phyloP scores from a whole-genome alignment of 2,888 invertebrate species.

The Sepiola atlantica region DNA sequence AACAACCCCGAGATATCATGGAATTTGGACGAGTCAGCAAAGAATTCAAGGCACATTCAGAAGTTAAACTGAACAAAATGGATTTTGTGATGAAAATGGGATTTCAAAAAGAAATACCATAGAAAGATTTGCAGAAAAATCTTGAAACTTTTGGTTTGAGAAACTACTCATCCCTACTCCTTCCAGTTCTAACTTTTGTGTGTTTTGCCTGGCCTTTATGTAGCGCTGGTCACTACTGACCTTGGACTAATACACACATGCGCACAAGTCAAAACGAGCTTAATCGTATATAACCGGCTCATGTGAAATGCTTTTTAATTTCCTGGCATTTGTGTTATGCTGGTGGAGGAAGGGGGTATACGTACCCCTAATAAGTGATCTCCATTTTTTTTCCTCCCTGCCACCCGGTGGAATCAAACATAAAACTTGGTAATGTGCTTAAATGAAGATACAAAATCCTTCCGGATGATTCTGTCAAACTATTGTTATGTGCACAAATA shows the following conservation, averaged over 20 bases:
- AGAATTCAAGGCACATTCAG: constrained; percentile 78
- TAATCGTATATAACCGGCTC: background rate
- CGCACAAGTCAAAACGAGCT: background rate
- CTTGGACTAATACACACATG: background rate
- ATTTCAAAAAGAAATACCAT: constrained; percentile 49
- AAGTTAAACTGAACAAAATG: constrained; percentile 56
- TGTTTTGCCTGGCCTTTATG: constrained; percentile 5
- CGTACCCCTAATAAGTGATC: background rate
- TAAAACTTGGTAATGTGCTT: background rate
- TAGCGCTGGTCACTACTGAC: constrained; percentile 20
- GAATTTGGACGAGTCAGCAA: constrained; percentile 91
- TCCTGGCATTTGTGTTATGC: background rate
- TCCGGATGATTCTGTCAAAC: background rate
- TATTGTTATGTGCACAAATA: background rate
- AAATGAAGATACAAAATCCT: background rate
- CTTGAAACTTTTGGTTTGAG: background rate
- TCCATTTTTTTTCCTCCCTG: background rate
- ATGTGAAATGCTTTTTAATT: background rate
- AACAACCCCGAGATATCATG: constrained; percentile 95
- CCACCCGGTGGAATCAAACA: background rate
- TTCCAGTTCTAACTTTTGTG: background rate
- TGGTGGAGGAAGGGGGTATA: background rate
- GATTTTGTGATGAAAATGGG: constrained; percentile 53
- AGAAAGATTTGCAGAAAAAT: background rate
- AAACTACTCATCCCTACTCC: background rate